Evolutionary conservation across 2,888 invertebrate species (phyloP).

Genomic region (Eupithecia dodoneata): DNA sequence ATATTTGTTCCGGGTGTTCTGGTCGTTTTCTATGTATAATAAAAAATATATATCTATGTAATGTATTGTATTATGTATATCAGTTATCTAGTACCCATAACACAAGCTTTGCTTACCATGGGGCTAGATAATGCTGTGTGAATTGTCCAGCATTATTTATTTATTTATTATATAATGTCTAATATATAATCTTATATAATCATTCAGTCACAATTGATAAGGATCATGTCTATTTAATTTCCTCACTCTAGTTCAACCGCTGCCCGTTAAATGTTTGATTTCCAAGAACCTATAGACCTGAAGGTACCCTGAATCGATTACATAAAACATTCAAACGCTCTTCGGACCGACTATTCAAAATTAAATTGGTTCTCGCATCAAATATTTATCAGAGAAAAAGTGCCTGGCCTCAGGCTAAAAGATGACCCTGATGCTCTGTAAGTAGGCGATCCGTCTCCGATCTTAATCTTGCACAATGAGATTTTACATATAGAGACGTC

Average conservation of each 20-base stretch:
- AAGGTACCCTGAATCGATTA: constrained; percentile 29
- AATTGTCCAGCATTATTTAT: too few species aligned
- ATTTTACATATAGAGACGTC: too few species aligned
- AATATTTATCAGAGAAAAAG: constrained; percentile 34
- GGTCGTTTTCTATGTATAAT: too few species aligned
- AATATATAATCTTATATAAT: too few species aligned
- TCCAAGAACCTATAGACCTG: background rate
- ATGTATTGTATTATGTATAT: too few species aligned
- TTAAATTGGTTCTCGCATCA: constrained; percentile 40
- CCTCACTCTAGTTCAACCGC: background rate
- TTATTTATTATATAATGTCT: too few species aligned
- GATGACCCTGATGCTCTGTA: constrained; percentile 19
- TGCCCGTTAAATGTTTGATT: background rate
- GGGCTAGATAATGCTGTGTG: too few species aligned
- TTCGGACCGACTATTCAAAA: constrained; percentile 41
- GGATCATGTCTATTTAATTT: background rate
- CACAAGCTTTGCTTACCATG: too few species aligned
- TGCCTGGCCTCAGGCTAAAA: constrained; percentile 8
- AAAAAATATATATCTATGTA: too few species aligned
- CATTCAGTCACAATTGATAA: background rate
- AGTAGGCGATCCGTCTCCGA: constrained; percentile 33
- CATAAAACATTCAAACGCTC: constrained; percentile 37
- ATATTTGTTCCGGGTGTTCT: too few species aligned
- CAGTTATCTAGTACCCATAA: too few species aligned
- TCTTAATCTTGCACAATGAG: constrained; percentile 21